Conservation (phyloP, 2,113 vertebrate genomes). For the Agelaius phoeniceus region DNA sequence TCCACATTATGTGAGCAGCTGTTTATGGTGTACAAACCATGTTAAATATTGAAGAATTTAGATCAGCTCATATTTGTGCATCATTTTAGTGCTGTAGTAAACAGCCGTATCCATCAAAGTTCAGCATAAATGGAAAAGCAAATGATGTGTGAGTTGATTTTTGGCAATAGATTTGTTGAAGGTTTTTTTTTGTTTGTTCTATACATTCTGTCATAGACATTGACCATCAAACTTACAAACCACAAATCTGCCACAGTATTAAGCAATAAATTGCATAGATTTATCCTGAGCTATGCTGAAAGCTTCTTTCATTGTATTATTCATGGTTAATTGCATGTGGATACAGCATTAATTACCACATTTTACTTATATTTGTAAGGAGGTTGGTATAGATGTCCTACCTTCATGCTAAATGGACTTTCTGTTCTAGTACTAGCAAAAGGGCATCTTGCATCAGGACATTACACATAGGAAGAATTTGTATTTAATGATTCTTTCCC, state of each 20-base stretch:
- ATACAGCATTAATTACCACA: background rate
- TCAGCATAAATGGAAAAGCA: slow-evolving; percentile 24
- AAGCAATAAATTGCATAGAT: slow-evolving; percentile 10
- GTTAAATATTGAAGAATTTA: slow-evolving; percentile 57
- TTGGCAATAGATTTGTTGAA: background rate
- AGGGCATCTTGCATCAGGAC: background rate
- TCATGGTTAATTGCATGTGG: background rate
- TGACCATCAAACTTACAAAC: background rate
- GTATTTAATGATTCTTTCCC: background rate
- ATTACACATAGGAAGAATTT: background rate
- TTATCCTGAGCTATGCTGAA: slow-evolving; percentile 12
- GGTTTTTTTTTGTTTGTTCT: background rate
- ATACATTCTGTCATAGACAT: background rate
- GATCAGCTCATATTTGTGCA: slow-evolving; percentile 3
- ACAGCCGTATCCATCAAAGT: background rate
- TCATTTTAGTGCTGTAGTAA: background rate
- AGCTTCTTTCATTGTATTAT: background rate
- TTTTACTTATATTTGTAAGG: background rate
- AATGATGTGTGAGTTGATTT: background rate
- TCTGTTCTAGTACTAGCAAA: background rate
- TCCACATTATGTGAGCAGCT: slow-evolving; percentile 60
- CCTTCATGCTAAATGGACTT: background rate
- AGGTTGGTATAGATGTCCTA: background rate
- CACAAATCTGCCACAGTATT: background rate
- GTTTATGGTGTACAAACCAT: slow-evolving; percentile 52